These are phyloP conservation scores for Daphoenositta chrysoptera DNA, from an alignment of 2,113 vertebrate species.

Conservation along the genomic window DNA sequence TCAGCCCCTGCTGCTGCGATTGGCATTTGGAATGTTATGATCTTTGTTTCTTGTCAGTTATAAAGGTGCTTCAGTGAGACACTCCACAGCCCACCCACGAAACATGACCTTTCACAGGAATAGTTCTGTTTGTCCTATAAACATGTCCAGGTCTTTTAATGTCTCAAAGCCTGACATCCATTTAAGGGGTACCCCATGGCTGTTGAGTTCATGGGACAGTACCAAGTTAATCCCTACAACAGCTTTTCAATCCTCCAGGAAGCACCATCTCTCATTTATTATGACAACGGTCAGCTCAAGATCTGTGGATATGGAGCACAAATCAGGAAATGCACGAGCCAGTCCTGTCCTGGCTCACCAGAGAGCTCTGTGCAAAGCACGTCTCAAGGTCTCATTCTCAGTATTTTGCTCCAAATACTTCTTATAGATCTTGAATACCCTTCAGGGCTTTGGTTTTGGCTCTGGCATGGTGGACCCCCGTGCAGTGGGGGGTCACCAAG, in stretches of 20 bases:
- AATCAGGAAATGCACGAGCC: neutral
- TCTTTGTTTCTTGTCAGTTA: neutral
- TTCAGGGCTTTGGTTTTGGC: neutral
- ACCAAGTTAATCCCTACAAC: neutral
- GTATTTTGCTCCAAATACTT: neutral
- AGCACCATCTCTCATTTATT: neutral
- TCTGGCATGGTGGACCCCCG: neutral
- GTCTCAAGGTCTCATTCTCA: neutral
- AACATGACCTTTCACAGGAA: neutral
- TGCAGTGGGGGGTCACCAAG: neutral
- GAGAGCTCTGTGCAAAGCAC: neutral
- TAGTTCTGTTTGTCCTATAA: neutral
- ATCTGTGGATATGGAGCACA: neutral
- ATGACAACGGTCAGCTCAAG: neutral
- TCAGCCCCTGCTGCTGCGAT: rapidly evolving
- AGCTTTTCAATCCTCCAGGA: neutral
- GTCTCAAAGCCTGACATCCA: neutral
- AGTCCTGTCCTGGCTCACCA: neutral
- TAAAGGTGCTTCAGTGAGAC: neutral
- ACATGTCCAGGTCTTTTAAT: neutral
- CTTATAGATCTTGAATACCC: neutral
- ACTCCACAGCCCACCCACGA: neutral
- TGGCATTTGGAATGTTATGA: neutral
- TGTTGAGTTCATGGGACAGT: neutral
- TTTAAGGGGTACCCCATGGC: neutral